These are phyloP conservation scores for Sylvietta virens DNA, from an alignment of 2,113 vertebrate genomes.

Conservation along the genomic window DNA sequence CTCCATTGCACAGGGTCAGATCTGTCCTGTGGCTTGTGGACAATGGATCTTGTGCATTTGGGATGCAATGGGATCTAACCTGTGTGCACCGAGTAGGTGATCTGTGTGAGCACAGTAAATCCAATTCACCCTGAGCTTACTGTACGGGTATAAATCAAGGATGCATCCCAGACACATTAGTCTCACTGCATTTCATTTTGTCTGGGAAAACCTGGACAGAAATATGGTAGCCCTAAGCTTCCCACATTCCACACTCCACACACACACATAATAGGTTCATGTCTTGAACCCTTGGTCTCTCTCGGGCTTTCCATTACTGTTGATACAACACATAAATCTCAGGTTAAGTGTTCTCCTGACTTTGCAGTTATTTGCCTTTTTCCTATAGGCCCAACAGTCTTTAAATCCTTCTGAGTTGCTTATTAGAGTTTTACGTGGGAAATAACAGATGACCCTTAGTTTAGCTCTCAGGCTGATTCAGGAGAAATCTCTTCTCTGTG, in stretches of 20 bases:
- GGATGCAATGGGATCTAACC: neutral
- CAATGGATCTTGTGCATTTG: neutral
- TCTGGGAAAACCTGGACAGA: slow-evolving; percentile 62
- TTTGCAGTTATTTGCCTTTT: slow-evolving; percentile 30
- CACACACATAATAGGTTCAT: slow-evolving; percentile 27
- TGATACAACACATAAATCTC: slow-evolving; percentile 54
- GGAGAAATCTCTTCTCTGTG: neutral
- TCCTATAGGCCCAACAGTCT: slow-evolving; percentile 9
- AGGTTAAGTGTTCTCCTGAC: slow-evolving; percentile 43
- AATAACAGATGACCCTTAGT: neutral
- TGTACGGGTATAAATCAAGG: slow-evolving; percentile 41
- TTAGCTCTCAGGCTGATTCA: neutral
- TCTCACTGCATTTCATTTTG: slow-evolving; percentile 59
- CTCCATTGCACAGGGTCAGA: neutral
- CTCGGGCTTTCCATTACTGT: slow-evolving; percentile 43
- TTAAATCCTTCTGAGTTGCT: slow-evolving; percentile 36
- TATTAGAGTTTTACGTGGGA: slow-evolving; percentile 39
- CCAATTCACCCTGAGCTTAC: neutral
- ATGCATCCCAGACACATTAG: slow-evolving; percentile 60
- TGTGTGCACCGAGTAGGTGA: neutral
- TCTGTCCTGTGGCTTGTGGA: neutral
- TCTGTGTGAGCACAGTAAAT: slow-evolving; percentile 4
- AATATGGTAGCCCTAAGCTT: slow-evolving; percentile 62
- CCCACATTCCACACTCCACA: slow-evolving; percentile 44
- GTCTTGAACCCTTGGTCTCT: slow-evolving; percentile 16